These are phyloP conservation scores for Troilus luridus DNA, from an alignment of 2,888 invertebrate genomes.

Conservation along the genomic window DNA sequence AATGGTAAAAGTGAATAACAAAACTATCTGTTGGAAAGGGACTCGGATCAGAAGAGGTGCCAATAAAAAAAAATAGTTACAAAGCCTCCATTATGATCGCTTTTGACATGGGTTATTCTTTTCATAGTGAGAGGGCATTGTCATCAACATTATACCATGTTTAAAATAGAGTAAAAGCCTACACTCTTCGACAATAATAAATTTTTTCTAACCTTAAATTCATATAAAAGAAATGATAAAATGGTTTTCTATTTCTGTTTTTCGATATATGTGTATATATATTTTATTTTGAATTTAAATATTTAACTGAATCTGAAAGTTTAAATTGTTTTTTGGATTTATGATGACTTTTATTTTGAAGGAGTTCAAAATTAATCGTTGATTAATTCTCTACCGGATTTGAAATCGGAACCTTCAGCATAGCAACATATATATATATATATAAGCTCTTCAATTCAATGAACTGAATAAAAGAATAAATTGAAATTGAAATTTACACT, in stretches of 20 bases:
- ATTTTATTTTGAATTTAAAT: too few species aligned
- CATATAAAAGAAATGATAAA: background rate
- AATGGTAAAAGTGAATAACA: slow-evolving; percentile 34
- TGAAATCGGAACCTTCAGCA: too few species aligned
- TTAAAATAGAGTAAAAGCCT: slow-evolving; percentile 38
- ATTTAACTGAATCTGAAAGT: too few species aligned
- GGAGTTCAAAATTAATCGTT: too few species aligned
- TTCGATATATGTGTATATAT: background rate
- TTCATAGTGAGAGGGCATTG: slow-evolving; percentile 41
- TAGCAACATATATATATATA: too few species aligned
- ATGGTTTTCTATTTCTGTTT: background rate
- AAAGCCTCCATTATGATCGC: slow-evolving; percentile 46
- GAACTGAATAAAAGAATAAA: too few species aligned
- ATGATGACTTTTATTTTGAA: too few species aligned
- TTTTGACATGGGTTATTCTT: slow-evolving; percentile 48
- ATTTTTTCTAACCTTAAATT: background rate
- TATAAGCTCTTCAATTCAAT: too few species aligned
- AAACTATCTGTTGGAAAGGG: slow-evolving; percentile 37
- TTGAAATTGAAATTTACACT: too few species aligned
- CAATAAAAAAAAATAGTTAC: slow-evolving; percentile 48
- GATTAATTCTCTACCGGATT: too few species aligned
- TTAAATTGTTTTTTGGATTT: too few species aligned
- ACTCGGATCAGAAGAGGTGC: slow-evolving; percentile 21
- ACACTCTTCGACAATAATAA: background rate
- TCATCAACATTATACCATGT: slow-evolving; percentile 50